phyloP scores from a whole-genome alignment of 2,888 invertebrate genomes.

The Eudemis profundana region DNA sequence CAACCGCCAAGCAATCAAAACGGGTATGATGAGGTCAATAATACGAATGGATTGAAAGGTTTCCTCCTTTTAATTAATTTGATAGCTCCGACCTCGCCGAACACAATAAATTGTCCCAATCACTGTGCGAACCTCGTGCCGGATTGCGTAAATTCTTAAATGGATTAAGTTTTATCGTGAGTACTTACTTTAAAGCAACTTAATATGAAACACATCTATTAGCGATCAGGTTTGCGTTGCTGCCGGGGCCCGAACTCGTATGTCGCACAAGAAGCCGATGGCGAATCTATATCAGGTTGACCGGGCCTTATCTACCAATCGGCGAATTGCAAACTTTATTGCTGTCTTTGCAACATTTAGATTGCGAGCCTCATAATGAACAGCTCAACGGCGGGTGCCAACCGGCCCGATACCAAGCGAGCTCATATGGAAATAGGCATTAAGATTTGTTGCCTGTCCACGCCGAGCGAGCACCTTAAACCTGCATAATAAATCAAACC shows the following conservation, averaged over 20 bases:
- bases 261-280: constrained; percentile 28
- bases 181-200: constrained; percentile 63
- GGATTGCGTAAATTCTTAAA: constrained; percentile 69
- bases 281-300: constrained; percentile 49
- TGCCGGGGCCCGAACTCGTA: constrained; percentile 46
- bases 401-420: neutral
- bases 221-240: constrained; percentile 60
- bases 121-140: constrained; percentile 72
- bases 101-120: constrained; percentile 65
- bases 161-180: constrained; percentile 60
- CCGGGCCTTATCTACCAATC: constrained; percentile 54
- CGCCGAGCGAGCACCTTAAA: constrained; percentile 12
- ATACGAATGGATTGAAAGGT: constrained; percentile 26
- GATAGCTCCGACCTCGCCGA: constrained; percentile 62
- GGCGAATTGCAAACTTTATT: constrained; percentile 51
- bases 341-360: constrained; percentile 46
- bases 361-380: constrained; percentile 39
- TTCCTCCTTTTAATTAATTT: constrained; percentile 37
- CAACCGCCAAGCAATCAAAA: constrained; percentile 11
- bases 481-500: constrained; percentile 25
- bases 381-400: constrained; percentile 17
- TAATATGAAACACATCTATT: constrained; percentile 66
- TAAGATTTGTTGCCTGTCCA: neutral
- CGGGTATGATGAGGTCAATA: constrained; percentile 20
- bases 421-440: constrained; percentile 10